These are phyloP conservation scores for Pteropus alecto DNA, from an alignment of 2,113 vertebrate genomes.

Conservation along the genomic window DNA sequence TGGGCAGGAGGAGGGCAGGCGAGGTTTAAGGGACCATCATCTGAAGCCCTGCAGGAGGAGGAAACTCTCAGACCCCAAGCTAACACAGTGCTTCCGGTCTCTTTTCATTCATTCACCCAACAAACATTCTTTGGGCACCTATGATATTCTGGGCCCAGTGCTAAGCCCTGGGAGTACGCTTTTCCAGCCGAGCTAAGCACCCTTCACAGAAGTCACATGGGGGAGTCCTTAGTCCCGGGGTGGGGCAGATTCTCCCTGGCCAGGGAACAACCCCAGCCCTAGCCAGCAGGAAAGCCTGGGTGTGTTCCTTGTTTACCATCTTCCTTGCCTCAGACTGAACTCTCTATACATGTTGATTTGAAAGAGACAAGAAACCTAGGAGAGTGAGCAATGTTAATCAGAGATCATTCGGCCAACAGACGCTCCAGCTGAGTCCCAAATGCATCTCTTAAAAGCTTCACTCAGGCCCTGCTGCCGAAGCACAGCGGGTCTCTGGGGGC, in stretches of 20 bases:
- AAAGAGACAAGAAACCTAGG: constrained; percentile 20
- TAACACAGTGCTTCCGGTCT: neutral
- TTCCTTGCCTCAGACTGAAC: constrained; percentile 3
- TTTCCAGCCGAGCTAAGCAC: neutral
- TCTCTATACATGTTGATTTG: neutral
- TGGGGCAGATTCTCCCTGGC: neutral
- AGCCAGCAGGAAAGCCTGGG: neutral
- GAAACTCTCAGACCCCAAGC: neutral
- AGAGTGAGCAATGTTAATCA: neutral
- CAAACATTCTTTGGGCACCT: neutral
- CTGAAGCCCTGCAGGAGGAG: neutral
- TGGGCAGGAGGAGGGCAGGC: constrained; percentile 48
- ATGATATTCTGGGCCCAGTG: accelerated
- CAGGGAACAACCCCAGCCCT: neutral
- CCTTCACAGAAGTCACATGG: neutral
- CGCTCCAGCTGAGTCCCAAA: neutral
- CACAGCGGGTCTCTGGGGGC: neutral
- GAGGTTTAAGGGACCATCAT: neutral
- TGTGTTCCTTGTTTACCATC: neutral
- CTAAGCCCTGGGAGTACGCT: neutral
- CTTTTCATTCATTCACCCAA: neutral
- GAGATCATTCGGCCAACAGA: neutral
- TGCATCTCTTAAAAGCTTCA: constrained; percentile 44
- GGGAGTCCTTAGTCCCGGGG: neutral
- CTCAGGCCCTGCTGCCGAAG: neutral